phyloP scores from a whole-genome alignment of 1,140 invertebrate species.

The Idris sp. region DNA sequence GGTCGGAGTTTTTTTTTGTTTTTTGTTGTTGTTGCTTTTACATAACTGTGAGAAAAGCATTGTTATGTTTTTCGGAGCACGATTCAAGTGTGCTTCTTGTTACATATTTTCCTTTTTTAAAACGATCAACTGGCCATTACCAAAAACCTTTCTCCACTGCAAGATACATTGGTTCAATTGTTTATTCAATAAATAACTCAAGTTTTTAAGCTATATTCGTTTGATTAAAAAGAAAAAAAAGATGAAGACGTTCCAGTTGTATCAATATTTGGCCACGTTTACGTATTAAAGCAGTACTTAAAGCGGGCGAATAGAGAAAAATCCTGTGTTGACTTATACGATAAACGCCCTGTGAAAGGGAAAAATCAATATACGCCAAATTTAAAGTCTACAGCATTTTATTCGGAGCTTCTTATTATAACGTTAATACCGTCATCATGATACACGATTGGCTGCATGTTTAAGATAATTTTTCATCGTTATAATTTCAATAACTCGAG shows the following conservation, averaged over 20 bases:
- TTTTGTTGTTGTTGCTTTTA: constrained; percentile 41
- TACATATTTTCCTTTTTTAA: constrained; percentile 1
- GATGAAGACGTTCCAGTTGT: constrained; percentile 29
- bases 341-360: constrained; percentile 32
- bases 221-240: no score
- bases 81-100: constrained; percentile 2
- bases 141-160: constrained; percentile 26
- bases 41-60: constrained; percentile 49
- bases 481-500: no score
- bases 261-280: constrained; percentile 54
- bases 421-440: no score
- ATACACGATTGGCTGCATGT: no score
- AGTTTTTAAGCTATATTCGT: constrained; percentile 42
- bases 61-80: constrained; percentile 35
- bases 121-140: constrained; percentile 26
- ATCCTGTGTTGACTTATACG: constrained; percentile 47
- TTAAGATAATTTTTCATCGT: no score
- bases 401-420: no score
- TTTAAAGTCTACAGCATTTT: constrained; percentile 7
- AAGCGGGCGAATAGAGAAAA: constrained; percentile 34
- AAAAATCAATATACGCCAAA: constrained; percentile 43
- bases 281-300: constrained; percentile 45
- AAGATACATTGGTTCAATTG: constrained; percentile 18
- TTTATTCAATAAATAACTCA: constrained; percentile 42
- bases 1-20: no score